Base-by-base conservation (phyloP, 2,113 vertebrate species). In the Coturnix japonica region DNA sequence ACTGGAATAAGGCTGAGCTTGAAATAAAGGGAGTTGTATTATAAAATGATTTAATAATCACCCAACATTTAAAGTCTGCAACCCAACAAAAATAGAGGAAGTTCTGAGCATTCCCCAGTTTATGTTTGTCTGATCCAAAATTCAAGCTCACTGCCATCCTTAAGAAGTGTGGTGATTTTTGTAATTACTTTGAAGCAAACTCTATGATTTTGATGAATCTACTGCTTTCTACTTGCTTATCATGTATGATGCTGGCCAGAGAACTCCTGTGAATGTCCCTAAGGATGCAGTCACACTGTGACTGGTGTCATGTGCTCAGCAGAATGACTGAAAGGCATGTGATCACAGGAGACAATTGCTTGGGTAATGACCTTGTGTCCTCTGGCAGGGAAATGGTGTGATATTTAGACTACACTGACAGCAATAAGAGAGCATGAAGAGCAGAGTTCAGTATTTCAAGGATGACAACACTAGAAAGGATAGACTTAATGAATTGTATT, bases 401-500 rank as follows among this genome's bases (percentile, higher is more conserved):
- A 7, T 43, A 47, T 5, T 67, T 88, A 53, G 26, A 25, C 53
- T 69, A 30, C 25, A n/a, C 18, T 33, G 54, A 16, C 23, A 47
- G 37, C 41, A 57, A 30, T 66, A 9, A 57, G 76, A 19, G 56
- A 71, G 15, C 13, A 33, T 57, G 59, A 77, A 31, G 21, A 59
- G 83, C 76, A 71, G 69, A 63, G 7, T 54, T 79, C 67, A 66
- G 15, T 22, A 20, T 51, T 81, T 85, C 25, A 43, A 75, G 51
- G 76, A 51, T 39, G 89, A 56, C 47, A 75, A 88, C n/a, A 70
- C 33, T 9, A 7, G 12, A 51, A 51, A 70, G 28, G 44, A 51
- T 37, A 35, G 4, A 0, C 18, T 66, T 93, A 78, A 78, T 95
- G 87, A 87, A 79, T 61, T 89, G 37, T 85, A 60, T 93, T 93